Base-by-base conservation (phyloP, 2,113 vertebrate species). In the Hemiscyllium ocellatum region DNA sequence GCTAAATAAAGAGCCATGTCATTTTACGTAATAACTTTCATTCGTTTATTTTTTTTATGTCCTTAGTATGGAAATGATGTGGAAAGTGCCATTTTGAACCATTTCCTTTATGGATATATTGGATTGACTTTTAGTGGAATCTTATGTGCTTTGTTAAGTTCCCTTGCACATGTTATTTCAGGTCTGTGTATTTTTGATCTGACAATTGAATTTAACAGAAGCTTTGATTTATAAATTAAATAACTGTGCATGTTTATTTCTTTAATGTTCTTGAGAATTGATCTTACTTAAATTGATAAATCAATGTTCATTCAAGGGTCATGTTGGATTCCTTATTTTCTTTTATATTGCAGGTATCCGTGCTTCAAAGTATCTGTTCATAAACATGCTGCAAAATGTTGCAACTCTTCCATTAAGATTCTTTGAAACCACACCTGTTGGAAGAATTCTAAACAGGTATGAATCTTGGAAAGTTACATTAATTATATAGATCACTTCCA, bases 341-440 rank as follows among this genome's bases (percentile, higher is more conserved):
- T 72, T 24, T 22, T 70, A 7, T 76, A 15, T 37, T 95, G 94
- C 72, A 95, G 94, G 94, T 72, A 17, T 95, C 94, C 66, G 69
- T 72, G 94, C 94, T 42, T 95, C 94, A 76, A 95, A 70, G 72
- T 70, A 72, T 95, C 94, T 95, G 68, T 95, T 95, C 47, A 52
- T 24, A 72, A 95, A 95, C 4, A 76, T 95, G 94, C 94, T 95
- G 94, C 42, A 50, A 70, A 95, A 95, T 12, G 24, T 95, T 72
- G 72, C 69, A 72, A 33, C 94, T 29, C 94, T 76, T 72, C 94
- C 94, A 95, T 95, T 95, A 72, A 95, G 94, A 76, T 95, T 95
- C 94, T 95, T 72, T 95, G 94, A 95, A 95, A 70, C 69, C 69
- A 95, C 94, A 95, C 94, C 94, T 95, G 69, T 95, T 70, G 94